Evolutionary conservation across 2,113 vertebrate species (phyloP), one percentile per base, ranked within the genome.

Genomic region (Origma solitaria): DNA sequence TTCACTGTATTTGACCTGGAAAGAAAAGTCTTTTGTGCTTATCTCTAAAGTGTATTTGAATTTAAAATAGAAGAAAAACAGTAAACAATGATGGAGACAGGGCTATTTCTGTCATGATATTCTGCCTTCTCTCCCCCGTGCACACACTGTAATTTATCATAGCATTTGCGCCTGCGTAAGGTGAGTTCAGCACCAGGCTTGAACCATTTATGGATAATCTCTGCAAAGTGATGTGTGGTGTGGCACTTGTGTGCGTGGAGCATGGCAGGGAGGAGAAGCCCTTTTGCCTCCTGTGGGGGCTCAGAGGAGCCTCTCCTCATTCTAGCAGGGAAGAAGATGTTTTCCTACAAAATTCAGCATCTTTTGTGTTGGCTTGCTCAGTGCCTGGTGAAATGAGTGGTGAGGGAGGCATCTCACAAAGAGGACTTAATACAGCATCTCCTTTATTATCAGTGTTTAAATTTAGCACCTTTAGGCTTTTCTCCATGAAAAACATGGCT

Each of bases 21-120:
- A 6, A 16, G 4, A 37, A 17, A 45, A 17, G 9, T 70, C 64
- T 58, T 78, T 86, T 62, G 28, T 92, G 50, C 50, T 93, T 85
- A 61, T 85, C 79, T 96, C 30, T 77, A 2, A 82, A 82, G 49
- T n/a, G 19, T 50, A 20, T 81, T 95, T 94, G 25, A 83, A 88
- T 70, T 81, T 2, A 82, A 87, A 94, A 61, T 23, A 10, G 53
- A 65, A 69, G 80, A 70, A 83, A 93, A 90, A 9, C 75, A 83
- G 31, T 86, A 61, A 91, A 71, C 69, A 84, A 5, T 61, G 54
- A 54, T 11, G 13, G 45, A 66, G 50, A 50, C 23, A 0, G 78
- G 9, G 47, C 62, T 92, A 40, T 88, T 95, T 92, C 53, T 95
- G 82, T 76, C 62, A 8, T 76, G 62, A 50, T 88, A 50, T 11